Evolutionary conservation across 1,140 invertebrate species (phyloP), one percentile per base, ranked within the genome.

Genomic region (Diprion similis): DNA sequence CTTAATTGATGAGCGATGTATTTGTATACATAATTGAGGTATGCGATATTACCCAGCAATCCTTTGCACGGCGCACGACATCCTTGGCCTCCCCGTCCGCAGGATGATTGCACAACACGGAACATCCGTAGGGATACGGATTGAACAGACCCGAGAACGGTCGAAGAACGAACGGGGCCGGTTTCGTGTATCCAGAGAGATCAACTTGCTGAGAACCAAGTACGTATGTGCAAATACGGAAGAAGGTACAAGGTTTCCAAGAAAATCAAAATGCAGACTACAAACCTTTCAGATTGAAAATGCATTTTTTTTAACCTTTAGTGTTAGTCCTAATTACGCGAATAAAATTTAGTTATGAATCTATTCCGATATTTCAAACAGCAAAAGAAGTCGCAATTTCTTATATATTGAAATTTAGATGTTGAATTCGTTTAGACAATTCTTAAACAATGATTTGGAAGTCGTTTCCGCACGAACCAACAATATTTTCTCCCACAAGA

Each of bases 71-170:
- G 78, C 91, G 91, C 1, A 95, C 90, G 37, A 93, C 90, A 81
- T 94, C 91, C 85, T 92, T 94, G 0, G 93, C 91, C 75, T 93
- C 92, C 18, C 88, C 90, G 72, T 94, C 93, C 13, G 92, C 91
- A 1, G 94, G 94, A 86, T 95, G 94, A 81, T 95, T 95, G 87
- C 94, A 95, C 2, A 95, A 87, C 8, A 95, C 90, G 0, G 94
- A 95, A 82, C 94, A 96, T 11, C 91, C 91, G 76, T 92, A 91
- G 1, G 93, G 90, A 83, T 93, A 95, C 3, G 94, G 94, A 86
- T 95, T 95, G 84, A 92, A 95, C 0, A 95, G 87, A 10, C 92
- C 92, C 6, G 94, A 93, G 77, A 94, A 95, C 0, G 94, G 94
- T 73, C 94, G 91, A 37, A 94, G 85, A 73, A 90, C 89, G 76